Conservation (phyloP, 2,888 invertebrate species). For the Eristalis intricaria region DNA sequence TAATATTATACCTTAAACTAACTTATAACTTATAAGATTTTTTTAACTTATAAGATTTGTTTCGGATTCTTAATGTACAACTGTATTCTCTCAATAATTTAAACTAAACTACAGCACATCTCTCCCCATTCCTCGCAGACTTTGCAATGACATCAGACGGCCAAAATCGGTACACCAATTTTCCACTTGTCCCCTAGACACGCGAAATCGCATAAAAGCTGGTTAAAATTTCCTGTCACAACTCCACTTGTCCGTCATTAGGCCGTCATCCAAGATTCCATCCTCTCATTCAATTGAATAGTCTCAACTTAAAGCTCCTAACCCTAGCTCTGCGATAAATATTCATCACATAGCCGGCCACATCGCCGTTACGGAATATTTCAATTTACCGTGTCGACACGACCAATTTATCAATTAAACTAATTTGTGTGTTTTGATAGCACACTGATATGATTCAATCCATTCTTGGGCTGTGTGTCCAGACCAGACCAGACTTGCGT, state of each 20-base stretch:
- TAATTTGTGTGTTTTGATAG: slow-evolving; percentile 74
- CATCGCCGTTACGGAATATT: background rate
- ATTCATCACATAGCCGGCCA: background rate
- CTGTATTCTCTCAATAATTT: too few relatives aligned
- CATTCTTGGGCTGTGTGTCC: slow-evolving; percentile 32
- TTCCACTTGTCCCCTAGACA: background rate
- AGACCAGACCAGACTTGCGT: slow-evolving; percentile 42
- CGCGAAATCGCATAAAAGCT: background rate
- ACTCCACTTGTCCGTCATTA: background rate
- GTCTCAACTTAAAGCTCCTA: background rate
- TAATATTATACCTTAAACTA: too few relatives aligned
- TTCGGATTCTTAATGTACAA: too few relatives aligned
- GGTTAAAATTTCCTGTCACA: background rate
- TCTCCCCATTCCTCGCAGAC: too few relatives aligned
- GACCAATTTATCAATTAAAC: slow-evolving; percentile 77
- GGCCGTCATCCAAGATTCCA: background rate
- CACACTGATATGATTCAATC: slow-evolving; percentile 75
- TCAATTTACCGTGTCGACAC: background rate
- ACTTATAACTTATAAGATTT: too few relatives aligned
- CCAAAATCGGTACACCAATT: background rate
- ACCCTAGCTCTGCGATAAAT: background rate
- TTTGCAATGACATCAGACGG: too few relatives aligned
- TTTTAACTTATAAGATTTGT: too few relatives aligned
- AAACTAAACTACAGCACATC: too few relatives aligned
- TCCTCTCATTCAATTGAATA: background rate